Percentiles rank a stretch among this genome's conserved stretches.
phyloP scores from a whole-genome alignment of 2,888 invertebrate species.

The Leptura quadrifasciata region DNA sequence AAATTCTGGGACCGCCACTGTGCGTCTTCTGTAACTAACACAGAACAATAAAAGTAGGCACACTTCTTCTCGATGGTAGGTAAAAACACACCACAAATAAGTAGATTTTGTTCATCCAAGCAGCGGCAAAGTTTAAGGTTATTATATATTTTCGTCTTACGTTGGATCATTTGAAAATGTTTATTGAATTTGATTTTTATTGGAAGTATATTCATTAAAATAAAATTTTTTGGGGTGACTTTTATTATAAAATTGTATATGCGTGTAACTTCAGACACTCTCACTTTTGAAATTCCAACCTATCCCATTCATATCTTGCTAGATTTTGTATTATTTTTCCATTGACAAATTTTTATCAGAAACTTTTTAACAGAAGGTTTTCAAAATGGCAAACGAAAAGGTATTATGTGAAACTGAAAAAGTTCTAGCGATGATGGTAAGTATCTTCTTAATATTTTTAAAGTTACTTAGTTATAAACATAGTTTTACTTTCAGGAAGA shows the following conservation, averaged over 20 bases:
- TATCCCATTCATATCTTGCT: background rate
- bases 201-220: background rate
- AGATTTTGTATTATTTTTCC: conserved; percentile 10
- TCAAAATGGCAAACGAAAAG: conserved; percentile 10
- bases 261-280: background rate
- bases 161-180: no score
- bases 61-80: no score
- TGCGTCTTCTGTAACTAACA: no score
- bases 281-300: background rate
- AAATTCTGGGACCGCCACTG: no score
- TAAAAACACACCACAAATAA: no score
- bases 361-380: background rate
- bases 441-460: background rate
- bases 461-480: background rate
- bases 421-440: conserved; percentile 43
- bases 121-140: no score
- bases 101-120: no score
- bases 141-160: no score
- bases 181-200: no score
- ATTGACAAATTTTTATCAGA: background rate
- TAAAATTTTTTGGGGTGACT: background rate
- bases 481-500: conserved; percentile 25
- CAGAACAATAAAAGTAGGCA: no score
- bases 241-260: background rate
- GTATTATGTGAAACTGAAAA: conserved; percentile 34